phyloP scores from a whole-genome alignment of 2,888 invertebrate genomes.

The Calliphora vomitoria region DNA sequence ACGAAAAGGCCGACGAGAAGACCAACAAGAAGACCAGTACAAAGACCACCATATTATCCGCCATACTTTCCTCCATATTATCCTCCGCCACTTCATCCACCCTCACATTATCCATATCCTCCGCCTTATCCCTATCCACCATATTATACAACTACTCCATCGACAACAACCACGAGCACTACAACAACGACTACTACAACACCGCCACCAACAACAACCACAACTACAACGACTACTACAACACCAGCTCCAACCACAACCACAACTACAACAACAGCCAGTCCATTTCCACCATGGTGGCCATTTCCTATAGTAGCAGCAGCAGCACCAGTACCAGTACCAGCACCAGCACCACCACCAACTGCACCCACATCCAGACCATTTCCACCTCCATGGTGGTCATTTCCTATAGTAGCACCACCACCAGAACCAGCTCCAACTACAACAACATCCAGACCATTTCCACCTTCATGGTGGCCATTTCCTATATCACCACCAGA shows the following conservation, averaged over 20 bases:
- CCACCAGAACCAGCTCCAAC: not conserved
- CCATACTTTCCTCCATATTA: conserved; percentile 6
- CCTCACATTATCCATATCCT: conserved; percentile 34
- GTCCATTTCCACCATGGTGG: not conserved
- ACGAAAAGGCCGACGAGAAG: not conserved
- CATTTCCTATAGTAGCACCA: not conserved
- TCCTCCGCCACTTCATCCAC: not conserved
- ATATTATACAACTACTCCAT: not conserved
- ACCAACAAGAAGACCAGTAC: not conserved
- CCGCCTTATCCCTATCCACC: conserved; percentile 19
- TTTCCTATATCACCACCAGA: not conserved
- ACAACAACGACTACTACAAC: conserved; percentile 39
- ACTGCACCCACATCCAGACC: not conserved
- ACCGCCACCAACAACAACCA: conserved; percentile 17
- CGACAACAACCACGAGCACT: not conserved
- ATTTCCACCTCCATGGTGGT: not conserved
- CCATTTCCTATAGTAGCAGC: not conserved
- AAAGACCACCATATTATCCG: not conserved
- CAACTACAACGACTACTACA: conserved; percentile 5
- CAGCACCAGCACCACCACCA: not conserved
- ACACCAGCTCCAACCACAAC: conserved; percentile 1
- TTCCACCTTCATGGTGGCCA: not conserved
- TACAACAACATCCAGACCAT: not conserved
- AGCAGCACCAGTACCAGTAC: too few species aligned
- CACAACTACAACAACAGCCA: not conserved